A percentile compares a stretch with the other conserved stretches of the same genome.
These are phyloP conservation scores for Athene noctua DNA, from an alignment of 2,113 vertebrate species.

Conservation along the genomic window DNA sequence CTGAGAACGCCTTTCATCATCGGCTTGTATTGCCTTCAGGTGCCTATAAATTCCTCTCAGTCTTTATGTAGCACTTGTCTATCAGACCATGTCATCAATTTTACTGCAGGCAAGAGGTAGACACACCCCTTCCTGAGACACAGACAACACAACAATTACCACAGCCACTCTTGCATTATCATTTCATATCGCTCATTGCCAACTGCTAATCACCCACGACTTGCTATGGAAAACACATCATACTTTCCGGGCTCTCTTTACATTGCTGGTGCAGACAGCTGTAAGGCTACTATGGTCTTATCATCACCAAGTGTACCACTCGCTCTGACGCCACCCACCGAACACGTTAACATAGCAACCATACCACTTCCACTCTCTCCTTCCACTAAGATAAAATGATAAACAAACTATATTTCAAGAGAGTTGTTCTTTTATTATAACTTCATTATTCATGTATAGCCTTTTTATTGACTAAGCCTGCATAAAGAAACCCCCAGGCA, in stretches of 20 bases:
- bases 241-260: slow-evolving; percentile 11
- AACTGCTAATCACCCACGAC: slow-evolving; percentile 53
- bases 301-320: neutral
- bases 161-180: slow-evolving; percentile 65
- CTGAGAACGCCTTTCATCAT: slow-evolving; percentile 74
- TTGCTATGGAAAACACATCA: neutral
- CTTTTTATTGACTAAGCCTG: neutral
- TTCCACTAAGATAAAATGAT: neutral
- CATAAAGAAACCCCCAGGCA: neutral
- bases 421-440: neutral
- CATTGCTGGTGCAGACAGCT: neutral
- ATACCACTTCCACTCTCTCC: neutral
- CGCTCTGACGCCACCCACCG: neutral
- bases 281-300: neutral
- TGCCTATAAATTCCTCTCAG: slow-evolving; percentile 76
- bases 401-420: neutral
- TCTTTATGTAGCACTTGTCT: slow-evolving; percentile 77
- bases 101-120: slow-evolving; percentile 76
- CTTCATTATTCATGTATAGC: neutral
- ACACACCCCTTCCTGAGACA: slow-evolving; percentile 75
- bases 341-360: neutral
- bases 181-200: slow-evolving; percentile 61
- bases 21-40: slow-evolving; percentile 76
- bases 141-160: slow-evolving; percentile 75
- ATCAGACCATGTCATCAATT: slow-evolving; percentile 79